Evolutionary conservation across 2,113 vertebrate genomes (phyloP).

Genomic region (Antechinus flavipes): DNA sequence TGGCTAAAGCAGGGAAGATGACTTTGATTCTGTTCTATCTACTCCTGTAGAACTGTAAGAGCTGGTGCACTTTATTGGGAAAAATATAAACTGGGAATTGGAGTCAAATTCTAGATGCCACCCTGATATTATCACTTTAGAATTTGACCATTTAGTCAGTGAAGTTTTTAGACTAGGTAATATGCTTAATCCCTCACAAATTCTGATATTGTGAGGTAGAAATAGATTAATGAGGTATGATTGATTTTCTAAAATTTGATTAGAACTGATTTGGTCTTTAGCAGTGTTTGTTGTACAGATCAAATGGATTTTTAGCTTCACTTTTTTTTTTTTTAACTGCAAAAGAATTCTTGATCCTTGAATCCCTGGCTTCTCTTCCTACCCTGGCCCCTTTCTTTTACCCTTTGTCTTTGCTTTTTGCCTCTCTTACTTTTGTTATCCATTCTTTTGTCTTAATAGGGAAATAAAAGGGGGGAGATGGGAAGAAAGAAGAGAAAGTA

Average conservation of each 20-base stretch:
- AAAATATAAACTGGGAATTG: neutral
- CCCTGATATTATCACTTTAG: neutral
- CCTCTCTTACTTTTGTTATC: neutral
- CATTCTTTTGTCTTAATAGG: neutral
- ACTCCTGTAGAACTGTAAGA: neutral
- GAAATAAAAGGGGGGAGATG: neutral
- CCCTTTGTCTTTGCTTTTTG: neutral
- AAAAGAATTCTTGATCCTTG: neutral
- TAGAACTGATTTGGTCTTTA: neutral
- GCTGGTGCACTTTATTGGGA: neutral
- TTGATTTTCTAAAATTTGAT: neutral
- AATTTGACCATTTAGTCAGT: neutral
- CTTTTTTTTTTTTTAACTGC: neutral
- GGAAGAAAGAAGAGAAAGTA: slow-evolving; percentile 22
- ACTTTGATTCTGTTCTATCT: neutral
- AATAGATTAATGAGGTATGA: neutral
- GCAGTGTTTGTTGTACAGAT: neutral
- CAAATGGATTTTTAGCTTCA: neutral
- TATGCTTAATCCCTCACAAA: neutral
- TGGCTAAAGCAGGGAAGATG: neutral
- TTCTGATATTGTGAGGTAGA: neutral
- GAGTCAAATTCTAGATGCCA: too few species aligned
- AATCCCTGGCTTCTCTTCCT: neutral
- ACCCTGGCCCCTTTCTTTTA: neutral
- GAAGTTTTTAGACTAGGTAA: neutral